Evolutionary conservation across 1,140 invertebrate genomes (phyloP), one percentile per base, ranked within the genome.

Genomic region (Zelostemma sp.): DNA sequence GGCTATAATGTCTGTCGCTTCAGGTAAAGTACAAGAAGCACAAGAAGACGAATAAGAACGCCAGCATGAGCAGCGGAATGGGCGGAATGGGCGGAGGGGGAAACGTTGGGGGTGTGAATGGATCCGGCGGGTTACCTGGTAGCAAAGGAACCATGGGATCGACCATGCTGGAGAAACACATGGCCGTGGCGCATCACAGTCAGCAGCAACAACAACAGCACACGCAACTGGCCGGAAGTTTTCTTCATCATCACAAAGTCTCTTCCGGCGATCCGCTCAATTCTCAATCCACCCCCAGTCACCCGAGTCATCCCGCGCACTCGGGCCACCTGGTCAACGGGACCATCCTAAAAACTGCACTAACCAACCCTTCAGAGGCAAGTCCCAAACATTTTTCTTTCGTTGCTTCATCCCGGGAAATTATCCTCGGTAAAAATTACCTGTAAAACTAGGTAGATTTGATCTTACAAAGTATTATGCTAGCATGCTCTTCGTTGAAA

Each of bases 1-100:
- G n/a, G n/a, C n/a, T n/a, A n/a, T n/a, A n/a, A n/a, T n/a, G n/a
- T n/a, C n/a, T n/a, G n/a, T n/a, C 3, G 25, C 8, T 72, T 14
- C 73, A 92, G 91, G 95, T 98, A 6, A 98, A 98, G 87, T 99
- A 99, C 86, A 97, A 97, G 86, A 99, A 99, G 85, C 95, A 97
- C 85, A 97, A 97, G 88, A 96, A 97, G 80, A 88, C 89, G 14
- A 86, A 86, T 68, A 87, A 88, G 77, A 85, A 88, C 84, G 77
- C 67, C n/a, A 86, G 84, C 75, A 83, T 82, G 68, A 87, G 77
- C 77, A 85, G 82, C 69, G 79, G 78, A 56, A 87, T 84, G 74
- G 81, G 77, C 19, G 69, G 71, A 72, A 70, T 85, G 81, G 72
- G 86, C 75, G 61, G 81, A 72, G 68, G 74, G 1, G 67, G 79